phyloP scores from a whole-genome alignment of 2,888 invertebrate species.

The Apantesis nais region DNA sequence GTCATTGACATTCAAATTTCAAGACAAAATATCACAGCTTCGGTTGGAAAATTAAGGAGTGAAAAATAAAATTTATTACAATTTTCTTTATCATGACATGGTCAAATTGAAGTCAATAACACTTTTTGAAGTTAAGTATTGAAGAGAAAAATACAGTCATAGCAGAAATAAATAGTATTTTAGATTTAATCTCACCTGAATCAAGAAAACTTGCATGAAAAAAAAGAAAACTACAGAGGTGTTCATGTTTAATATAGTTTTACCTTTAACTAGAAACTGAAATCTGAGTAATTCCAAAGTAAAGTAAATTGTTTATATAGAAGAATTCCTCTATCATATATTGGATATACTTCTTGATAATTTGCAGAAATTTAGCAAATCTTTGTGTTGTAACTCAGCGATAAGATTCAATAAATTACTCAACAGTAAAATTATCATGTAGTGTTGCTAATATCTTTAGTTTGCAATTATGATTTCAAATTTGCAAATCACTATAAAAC shows the following conservation, averaged over 20 bases:
- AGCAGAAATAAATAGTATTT: not conserved
- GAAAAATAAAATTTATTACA: not conserved
- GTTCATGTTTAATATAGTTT: constrained; percentile 27
- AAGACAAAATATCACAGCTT: not conserved
- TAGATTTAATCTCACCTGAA: constrained; percentile 25
- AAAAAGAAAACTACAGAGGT: constrained; percentile 31
- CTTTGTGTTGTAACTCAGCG: not conserved
- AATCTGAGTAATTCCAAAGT: not conserved
- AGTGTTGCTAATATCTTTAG: not conserved
- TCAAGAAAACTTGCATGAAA: constrained; percentile 39
- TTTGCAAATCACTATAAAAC: not conserved
- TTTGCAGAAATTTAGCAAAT: not conserved
- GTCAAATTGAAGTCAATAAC: not conserved
- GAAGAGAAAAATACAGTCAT: not conserved
- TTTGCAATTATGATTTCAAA: not conserved
- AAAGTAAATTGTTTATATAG: not conserved
- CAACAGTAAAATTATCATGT: not conserved
- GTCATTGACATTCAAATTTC: too few species aligned
- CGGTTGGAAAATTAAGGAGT: not conserved
- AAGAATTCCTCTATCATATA: not conserved
- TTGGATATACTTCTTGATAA: not conserved
- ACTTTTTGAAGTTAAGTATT: not conserved
- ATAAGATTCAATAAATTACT: not conserved
- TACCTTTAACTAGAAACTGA: constrained; percentile 13
- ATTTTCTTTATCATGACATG: too few species aligned